Conservation (phyloP, 2,888 invertebrate species). For the Tetropium fuscum region DNA sequence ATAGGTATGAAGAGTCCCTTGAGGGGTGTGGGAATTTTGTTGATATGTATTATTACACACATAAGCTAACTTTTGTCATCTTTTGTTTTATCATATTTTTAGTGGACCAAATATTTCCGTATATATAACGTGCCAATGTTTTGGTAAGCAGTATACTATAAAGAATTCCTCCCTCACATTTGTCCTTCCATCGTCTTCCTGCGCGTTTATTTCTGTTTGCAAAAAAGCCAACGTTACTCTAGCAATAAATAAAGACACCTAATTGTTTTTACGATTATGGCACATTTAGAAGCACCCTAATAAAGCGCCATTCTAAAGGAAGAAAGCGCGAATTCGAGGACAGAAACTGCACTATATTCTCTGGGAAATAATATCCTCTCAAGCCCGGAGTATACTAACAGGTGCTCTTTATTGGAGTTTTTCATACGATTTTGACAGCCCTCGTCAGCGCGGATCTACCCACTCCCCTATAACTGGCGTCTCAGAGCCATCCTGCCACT, state of each 20-base stretch:
- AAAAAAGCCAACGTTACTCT: no score
- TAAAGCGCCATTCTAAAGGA: slow-evolving; percentile 9
- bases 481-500: slow-evolving; percentile 5
- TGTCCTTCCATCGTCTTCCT: no score
- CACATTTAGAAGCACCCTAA: slow-evolving; percentile 15
- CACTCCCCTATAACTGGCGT: slow-evolving; percentile 4
- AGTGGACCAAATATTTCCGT: no score
- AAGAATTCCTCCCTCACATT: no score
- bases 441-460: slow-evolving; percentile 11
- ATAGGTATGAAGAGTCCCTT: no score
- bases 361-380: not conserved
- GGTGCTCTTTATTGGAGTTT: slow-evolving; percentile 16
- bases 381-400: slow-evolving; percentile 13
- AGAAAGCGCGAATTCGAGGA: slow-evolving; percentile 11
- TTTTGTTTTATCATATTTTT: no score
- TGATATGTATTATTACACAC: no score
- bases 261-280: slow-evolving; percentile 16
- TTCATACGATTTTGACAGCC: slow-evolving; percentile 3
- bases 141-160: no score
- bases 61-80: no score
- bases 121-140: no score
- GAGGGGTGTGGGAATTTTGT: no score
- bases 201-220: no score
- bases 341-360: slow-evolving; percentile 13
- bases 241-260: slow-evolving; percentile 13